These are phyloP conservation scores for Galeopterus variegatus DNA, from an alignment of 2,113 vertebrate species.

Conservation along the genomic window DNA sequence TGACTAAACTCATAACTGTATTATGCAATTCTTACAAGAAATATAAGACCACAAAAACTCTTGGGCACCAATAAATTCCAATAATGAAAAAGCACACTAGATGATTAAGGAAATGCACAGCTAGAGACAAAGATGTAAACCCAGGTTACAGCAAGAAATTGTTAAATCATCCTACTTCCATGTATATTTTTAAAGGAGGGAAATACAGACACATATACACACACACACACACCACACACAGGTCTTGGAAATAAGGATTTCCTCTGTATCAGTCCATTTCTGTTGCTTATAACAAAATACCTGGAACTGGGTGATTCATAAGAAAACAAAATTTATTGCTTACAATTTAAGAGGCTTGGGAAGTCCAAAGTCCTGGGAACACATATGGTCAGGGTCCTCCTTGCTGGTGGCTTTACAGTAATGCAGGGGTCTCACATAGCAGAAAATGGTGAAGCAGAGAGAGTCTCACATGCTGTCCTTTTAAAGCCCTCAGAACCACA, in stretches of 20 bases:
- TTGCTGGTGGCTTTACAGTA: no score
- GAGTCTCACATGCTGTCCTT: no score
- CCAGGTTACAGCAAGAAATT: slow-evolving; percentile 35
- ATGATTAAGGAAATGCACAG: background rate
- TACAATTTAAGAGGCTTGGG: no score
- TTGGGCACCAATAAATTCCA: slow-evolving; percentile 44
- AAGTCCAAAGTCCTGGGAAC: no score
- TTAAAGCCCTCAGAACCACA: no score
- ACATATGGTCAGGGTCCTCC: no score
- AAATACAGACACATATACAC: background rate
- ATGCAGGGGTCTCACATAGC: no score
- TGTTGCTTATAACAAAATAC: no score
- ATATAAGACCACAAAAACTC: slow-evolving; percentile 28
- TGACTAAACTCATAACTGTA: slow-evolving; percentile 41
- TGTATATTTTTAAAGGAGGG: background rate
- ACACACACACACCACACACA: background rate
- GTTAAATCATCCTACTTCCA: background rate
- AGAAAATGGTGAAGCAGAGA: no score
- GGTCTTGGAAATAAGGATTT: background rate
- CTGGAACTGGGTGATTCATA: no score
- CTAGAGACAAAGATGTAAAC: slow-evolving; percentile 19
- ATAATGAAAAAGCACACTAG: background rate
- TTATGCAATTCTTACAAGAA: slow-evolving; percentile 35
- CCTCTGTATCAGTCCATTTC: no score
- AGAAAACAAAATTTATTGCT: no score